Evolutionary conservation across 2,113 vertebrate species (phyloP), one percentile per base, ranked within the genome.

Genomic region (Rhea americana): DNA sequence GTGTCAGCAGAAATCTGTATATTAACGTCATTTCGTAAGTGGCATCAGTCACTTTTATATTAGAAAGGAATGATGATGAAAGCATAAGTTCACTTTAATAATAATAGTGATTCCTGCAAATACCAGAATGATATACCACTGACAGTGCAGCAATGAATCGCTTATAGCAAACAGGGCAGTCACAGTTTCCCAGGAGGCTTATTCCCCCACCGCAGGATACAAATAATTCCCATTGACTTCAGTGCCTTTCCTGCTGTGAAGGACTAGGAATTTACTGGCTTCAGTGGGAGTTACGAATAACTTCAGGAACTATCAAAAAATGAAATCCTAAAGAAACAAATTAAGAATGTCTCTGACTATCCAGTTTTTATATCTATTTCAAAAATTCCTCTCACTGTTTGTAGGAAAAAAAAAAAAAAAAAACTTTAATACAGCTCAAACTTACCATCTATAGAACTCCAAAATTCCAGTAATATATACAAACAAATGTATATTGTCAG

Each of bases 211-310:
- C 88, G 85, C 66, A 90, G 73, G 83, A 86, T 70, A 90, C 93
- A 94, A 94, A 75, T 94, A 95, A 94, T 93, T 96, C 90, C 83
- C 81, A 82, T 73, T 96, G 83, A 94, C 80, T 95, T 94, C 89
- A 91, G 76, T 87, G 85, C 67, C 55, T 94, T 84, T 94, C 85
- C 88, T 84, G 75, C 87, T 1, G 0, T 59, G 90, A 93, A 93
- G 66, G 74, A 84, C 70, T 28, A 93, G 53, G 58, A 93, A 94
- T 93, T 94, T 94, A 94, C 93, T 94, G 77, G 85, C 73, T 95
- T 94, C 88, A 79, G 73, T 72, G 93, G 85, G 85, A 93, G 85
- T 68, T 86, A 96, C 0, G 2, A 86, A 58, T 88, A 86, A 88
- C 37, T 93, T 90, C 66, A 58, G 55, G 16, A 58, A 58, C 55